A percentile compares a stretch with the other conserved stretches of the same genome.
These are phyloP conservation scores for Lytechinus pictus DNA, from an alignment of 35 echinoderm and acorn worm species.

Conservation along the genomic window DNA sequence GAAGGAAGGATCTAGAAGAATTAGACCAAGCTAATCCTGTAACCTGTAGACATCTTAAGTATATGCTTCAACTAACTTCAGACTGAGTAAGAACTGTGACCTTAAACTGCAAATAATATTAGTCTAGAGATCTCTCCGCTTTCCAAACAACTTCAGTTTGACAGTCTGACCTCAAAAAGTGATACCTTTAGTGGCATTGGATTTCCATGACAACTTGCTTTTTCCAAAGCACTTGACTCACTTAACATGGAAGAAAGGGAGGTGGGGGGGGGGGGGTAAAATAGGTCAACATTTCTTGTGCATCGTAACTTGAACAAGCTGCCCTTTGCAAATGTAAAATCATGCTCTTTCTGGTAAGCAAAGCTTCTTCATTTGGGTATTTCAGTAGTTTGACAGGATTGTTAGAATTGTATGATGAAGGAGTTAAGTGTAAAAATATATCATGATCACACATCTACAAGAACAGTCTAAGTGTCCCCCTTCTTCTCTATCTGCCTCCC, in stretches of 20 bases:
- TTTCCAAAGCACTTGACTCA: not conserved
- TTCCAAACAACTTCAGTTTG: not conserved
- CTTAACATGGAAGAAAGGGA: not conserved
- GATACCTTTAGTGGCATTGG: not conserved
- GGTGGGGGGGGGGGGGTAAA: not conserved
- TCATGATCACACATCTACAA: not conserved
- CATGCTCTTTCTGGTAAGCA: not conserved
- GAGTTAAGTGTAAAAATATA: not conserved
- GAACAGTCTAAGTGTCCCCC: not conserved
- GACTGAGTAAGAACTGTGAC: not conserved
- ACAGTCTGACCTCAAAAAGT: not conserved
- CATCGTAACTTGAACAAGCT: not conserved
- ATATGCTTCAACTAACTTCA: not conserved
- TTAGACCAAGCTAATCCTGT: not conserved
- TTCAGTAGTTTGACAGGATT: not conserved
- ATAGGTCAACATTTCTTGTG: not conserved
- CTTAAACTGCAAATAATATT: conserved; percentile 9
- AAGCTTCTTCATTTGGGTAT: not conserved
- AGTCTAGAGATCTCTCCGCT: not conserved
- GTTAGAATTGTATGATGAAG: not conserved
- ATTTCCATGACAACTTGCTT: not conserved
- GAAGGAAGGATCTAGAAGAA: not conserved
- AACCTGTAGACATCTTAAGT: not conserved
- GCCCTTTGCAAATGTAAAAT: not conserved
- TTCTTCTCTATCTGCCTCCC: too few relatives aligned